These are phyloP conservation scores for Galaxea fascicularis DNA, from an alignment of 92 coral and sea anemone species.

Conservation along the genomic window DNA sequence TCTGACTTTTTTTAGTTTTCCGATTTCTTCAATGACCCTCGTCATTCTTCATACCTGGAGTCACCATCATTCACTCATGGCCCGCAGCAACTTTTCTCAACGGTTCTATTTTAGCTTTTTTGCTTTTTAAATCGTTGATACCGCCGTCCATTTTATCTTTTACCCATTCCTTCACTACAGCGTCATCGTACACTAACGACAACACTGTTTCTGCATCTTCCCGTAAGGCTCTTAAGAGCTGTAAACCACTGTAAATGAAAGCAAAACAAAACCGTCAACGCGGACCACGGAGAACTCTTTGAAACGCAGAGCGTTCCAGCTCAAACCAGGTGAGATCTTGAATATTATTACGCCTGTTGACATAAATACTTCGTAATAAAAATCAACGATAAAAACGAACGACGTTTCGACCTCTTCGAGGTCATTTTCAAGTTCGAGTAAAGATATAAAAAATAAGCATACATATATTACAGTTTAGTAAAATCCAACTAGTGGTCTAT, in stretches of 20 bases:
- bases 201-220: constrained; percentile 56
- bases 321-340: no score
- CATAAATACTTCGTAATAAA: no score
- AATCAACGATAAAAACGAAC: no score
- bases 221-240: constrained; percentile 41
- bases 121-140: constrained; percentile 2
- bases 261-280: background rate
- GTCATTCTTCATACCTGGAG: background rate
- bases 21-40: background rate
- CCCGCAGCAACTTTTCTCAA: constrained; percentile 23
- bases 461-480: no score
- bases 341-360: no score
- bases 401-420: no score
- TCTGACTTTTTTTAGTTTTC: no score
- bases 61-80: background rate
- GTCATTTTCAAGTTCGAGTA: no score
- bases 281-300: background rate
- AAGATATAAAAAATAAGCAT: no score
- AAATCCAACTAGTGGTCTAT: no score
- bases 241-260: constrained; percentile 54
- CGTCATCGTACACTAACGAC: constrained; percentile 52
- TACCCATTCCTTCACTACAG: constrained; percentile 81
- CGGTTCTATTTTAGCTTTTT: constrained; percentile 19
- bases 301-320: no score
- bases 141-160: constrained; percentile 68